These are phyloP conservation scores for Rhinolophus ferrumequinum DNA, from an alignment of 2,113 vertebrate genomes.

Conservation along the genomic window DNA sequence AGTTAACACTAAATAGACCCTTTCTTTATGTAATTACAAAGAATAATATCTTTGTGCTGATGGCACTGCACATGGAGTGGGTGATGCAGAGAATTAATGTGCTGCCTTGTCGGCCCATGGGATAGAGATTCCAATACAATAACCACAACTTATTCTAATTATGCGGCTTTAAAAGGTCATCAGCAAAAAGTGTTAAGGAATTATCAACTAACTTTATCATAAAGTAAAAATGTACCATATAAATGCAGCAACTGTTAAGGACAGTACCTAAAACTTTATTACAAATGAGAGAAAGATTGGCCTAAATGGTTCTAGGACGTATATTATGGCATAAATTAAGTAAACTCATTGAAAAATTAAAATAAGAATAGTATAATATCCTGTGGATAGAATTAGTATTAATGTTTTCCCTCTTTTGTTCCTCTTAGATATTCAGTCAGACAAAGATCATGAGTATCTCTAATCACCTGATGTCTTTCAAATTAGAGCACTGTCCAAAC, in stretches of 20 bases:
- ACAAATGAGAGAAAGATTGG: slow-evolving; percentile 32
- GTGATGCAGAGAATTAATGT: slow-evolving; percentile 84
- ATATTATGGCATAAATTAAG: neutral
- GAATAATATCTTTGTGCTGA: slow-evolving; percentile 82
- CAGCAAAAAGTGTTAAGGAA: slow-evolving; percentile 77
- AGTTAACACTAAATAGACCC: slow-evolving; percentile 83
- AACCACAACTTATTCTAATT: slow-evolving; percentile 77
- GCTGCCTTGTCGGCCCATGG: slow-evolving; percentile 73
- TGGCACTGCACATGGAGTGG: slow-evolving; percentile 67
- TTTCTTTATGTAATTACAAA: slow-evolving; percentile 83
- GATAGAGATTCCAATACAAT: slow-evolving; percentile 74
- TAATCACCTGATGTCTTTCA: neutral
- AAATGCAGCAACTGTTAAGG: slow-evolving; percentile 42
- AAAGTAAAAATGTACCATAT: slow-evolving; percentile 44
- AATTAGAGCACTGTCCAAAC: neutral
- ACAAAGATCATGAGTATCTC: neutral
- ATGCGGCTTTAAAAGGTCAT: slow-evolving; percentile 79
- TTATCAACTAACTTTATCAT: slow-evolving; percentile 76
- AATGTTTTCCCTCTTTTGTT: neutral
- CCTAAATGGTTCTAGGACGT: neutral
- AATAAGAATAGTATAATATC: neutral
- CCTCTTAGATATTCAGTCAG: neutral
- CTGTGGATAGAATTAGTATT: neutral
- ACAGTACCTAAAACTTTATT: neutral
- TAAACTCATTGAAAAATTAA: slow-evolving; percentile 21